Evolutionary conservation across 2,888 invertebrate species (phyloP), one percentile per base, ranked within the genome.

Genomic region (Parnassius apollo): DNA sequence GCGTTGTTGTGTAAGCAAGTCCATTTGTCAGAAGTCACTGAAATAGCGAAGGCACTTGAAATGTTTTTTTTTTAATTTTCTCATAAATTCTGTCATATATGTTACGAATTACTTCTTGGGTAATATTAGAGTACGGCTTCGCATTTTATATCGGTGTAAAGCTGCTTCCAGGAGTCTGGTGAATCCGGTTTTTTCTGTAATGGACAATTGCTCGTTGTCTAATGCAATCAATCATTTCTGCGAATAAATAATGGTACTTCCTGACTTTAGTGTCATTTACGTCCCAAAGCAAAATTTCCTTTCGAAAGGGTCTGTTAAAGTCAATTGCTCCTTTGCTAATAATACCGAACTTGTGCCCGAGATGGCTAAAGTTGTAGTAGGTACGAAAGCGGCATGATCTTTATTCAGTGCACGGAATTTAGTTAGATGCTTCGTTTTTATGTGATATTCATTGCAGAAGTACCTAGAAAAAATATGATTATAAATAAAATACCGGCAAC

Each of bases 151-250:
- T 35, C 35, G 53, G 35, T 42, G 53, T 53, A 74, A 45, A 13
- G 73, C 71, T 66, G 72, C 57, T 66, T 70, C 50, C 42, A 75
- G 11, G 35, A 76, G 73, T 58, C 75, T 70, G 22, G 57, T 67
- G 64, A 75, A 78, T 9, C 76, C 77, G 18, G 65, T 61, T 42
- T 64, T 59, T 66, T 79, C 73, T 56, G 77, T 74, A n/a, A 78
- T 65, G 35, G 65, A 67, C 3, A 76, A 65, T 45, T 77, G 75
- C 60, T 51, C 51, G 45, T 65, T 78, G 51, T 77, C 76, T 61
- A 77, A 10, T 25, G 75, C 76, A 71, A 78, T 77, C 76, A 71
- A 78, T 77, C 74, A 76, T 78, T 76, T 78, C 80, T 22, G 69
- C 75, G 56, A 78, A 73, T 62, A 74, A 72, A 68, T 76, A 75